Base-by-base conservation (phyloP, 2,797 vertebrate genomes). In the Xenentodon cancila region DNA sequence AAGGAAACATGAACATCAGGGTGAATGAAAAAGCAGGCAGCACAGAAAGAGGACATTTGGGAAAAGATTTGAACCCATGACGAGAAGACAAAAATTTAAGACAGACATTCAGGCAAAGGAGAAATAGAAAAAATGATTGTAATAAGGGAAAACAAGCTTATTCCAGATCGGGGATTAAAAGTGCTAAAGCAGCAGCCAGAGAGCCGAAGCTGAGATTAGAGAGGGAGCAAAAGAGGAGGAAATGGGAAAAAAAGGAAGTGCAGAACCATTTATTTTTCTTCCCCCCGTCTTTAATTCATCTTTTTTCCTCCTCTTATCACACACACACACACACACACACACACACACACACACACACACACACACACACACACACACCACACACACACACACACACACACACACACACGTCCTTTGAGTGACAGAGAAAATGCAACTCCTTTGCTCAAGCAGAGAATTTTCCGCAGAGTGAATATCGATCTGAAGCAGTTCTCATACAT, bases 151-250 rank as follows among this genome's bases (percentile, higher is more conserved):
- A 82, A 79, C 73, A 75, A 78, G 68, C 64, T 75, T 68, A 71
- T 56, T 64, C 44, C 53, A 77, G 64, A 59, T 59, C 53, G 37
- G 42, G 59, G 47, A 66, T 70, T 74, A 71, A 81, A 81, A 77
- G 58, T 66, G 75, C 59, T 58, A 75, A 52, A 79, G 77, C 81
- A 78, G 75, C 84, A 82, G 59, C 32, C 58, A 73, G 57, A 77
- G 53, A 71, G 68, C 54, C 68, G 55, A 47, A 66, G 67, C 34
- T 58, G 57, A 84, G 86, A 89, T 86, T 83, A 88, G 66, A 87
- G 75, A 76, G 58, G 64, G 69, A 74, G 71, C 49, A 47, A 57
- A 64, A 58, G 44, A 71, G 46, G 53, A 69, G 61, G 77, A 79
- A 81, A 84, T 72, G 73, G 69, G 64, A 80, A 71, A 61, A 80